Conservation (phyloP, 2,888 invertebrate genomes). For the Cheilosia impressa region DNA sequence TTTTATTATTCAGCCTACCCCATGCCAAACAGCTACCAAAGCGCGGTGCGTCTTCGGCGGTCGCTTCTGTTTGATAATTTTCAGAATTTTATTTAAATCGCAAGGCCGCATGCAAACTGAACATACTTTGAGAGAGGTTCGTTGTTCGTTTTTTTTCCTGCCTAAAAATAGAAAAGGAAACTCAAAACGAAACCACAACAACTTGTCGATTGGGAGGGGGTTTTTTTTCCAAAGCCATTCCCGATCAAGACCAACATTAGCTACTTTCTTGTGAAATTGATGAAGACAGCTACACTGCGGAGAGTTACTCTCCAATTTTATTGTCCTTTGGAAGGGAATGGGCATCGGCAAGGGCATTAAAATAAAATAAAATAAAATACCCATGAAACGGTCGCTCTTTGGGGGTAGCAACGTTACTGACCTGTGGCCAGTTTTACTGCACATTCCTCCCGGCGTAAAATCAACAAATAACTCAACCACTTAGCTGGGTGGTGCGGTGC, state of each 20-base stretch:
- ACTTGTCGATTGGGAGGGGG: background rate
- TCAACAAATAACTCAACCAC: constrained; percentile 6
- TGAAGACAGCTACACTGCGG: background rate
- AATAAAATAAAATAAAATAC: background rate
- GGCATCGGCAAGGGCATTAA: background rate
- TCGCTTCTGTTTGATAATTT: constrained; percentile 9
- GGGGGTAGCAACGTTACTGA: background rate
- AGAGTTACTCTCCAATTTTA: background rate
- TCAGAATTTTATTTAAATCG: background rate
- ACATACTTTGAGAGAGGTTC: background rate
- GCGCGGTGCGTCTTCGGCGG: background rate
- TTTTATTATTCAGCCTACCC: background rate
- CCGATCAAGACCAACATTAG: background rate
- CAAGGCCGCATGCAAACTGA: constrained; percentile 5
- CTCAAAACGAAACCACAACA: background rate
- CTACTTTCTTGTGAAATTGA: constrained; percentile 16
- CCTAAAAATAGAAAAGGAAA: background rate
- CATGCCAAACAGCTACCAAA: too few species aligned
- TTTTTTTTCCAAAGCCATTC: background rate
- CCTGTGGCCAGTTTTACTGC: background rate
- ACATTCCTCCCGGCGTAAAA: background rate
- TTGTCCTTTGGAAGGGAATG: background rate
- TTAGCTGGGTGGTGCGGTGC: background rate
- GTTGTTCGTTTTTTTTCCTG: background rate
- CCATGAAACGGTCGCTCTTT: background rate